A percentile compares a stretch with the other conserved stretches of the same genome.
phyloP scores from a whole-genome alignment of 2,113 vertebrate genomes.

The Ictalurus punctatus region DNA sequence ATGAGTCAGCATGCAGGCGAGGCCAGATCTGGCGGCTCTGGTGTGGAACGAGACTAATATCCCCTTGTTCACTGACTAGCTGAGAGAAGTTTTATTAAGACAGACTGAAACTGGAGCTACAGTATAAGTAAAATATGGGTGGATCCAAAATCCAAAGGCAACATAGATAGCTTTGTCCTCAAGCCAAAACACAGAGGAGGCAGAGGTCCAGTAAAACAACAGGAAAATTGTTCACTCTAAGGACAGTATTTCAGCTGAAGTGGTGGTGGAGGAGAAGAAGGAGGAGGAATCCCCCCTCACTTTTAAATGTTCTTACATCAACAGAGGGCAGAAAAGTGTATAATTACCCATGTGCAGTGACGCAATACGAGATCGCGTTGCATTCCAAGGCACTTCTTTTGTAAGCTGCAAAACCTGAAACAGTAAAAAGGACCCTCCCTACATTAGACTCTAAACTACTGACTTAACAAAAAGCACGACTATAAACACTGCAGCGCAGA shows the following conservation, averaged over 20 bases:
- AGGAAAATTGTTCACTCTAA: slow-evolving; percentile 22
- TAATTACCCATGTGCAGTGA: slow-evolving; percentile 18
- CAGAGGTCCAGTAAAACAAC: slow-evolving; percentile 15
- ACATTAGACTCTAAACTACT: background rate
- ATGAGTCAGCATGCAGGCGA: slow-evolving; percentile 41
- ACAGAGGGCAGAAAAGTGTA: background rate
- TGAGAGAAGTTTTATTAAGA: slow-evolving; percentile 42
- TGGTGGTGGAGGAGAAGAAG: slow-evolving; percentile 34
- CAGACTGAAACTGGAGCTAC: slow-evolving; percentile 42
- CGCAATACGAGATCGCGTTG: background rate
- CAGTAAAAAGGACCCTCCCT: background rate
- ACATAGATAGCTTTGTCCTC: slow-evolving; percentile 48
- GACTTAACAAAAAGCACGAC: background rate
- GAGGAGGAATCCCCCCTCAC: slow-evolving; percentile 28
- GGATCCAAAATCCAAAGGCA: slow-evolving; percentile 44
- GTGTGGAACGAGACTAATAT: slow-evolving; percentile 38
- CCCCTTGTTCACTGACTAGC: slow-evolving; percentile 54
- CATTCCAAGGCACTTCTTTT: background rate
- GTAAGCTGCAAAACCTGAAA: background rate
- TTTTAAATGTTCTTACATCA: slow-evolving; percentile 24
- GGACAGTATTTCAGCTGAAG: slow-evolving; percentile 28
- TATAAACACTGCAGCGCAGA: background rate
- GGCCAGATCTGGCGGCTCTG: slow-evolving; percentile 26
- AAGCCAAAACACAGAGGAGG: slow-evolving; percentile 46
- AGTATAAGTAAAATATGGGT: slow-evolving; percentile 43